Conservation (phyloP, 2,797 vertebrate genomes). For the Smutsia gigantea region DNA sequence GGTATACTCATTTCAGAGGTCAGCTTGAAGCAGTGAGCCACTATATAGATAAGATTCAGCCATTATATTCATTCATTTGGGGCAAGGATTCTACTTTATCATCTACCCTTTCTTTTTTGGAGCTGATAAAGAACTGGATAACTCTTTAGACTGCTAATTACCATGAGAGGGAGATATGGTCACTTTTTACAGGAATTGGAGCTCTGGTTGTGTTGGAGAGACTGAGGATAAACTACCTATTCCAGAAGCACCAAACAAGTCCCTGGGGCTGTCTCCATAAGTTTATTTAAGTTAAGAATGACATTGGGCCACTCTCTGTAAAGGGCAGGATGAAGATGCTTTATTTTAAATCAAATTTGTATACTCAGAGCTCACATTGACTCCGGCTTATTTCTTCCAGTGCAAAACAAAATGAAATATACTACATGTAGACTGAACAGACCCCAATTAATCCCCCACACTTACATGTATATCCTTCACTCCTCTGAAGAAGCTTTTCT, state of each 20-base stretch:
- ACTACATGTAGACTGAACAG: no score
- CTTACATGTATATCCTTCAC: not conserved
- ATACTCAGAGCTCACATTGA: not conserved
- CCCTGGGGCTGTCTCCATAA: not conserved
- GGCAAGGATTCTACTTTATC: constrained; percentile 4
- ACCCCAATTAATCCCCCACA: not conserved
- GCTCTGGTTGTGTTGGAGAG: not conserved
- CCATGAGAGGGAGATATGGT: not conserved
- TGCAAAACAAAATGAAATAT: not conserved
- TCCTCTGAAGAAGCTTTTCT: not conserved
- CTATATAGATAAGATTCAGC: constrained; percentile 19
- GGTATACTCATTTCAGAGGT: not conserved
- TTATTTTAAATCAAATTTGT: not conserved
- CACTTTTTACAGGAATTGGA: constrained; percentile 20
- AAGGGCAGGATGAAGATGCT: not conserved
- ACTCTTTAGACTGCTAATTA: not conserved
- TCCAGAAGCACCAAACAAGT: not conserved
- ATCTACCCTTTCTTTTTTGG: constrained; percentile 33
- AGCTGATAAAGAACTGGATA: constrained; percentile 13
- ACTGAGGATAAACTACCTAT: not conserved
- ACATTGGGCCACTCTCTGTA: not conserved
- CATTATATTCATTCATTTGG: constrained; percentile 35
- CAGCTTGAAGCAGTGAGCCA: not conserved
- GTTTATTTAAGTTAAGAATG: not conserved
- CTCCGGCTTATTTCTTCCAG: not conserved